Evolutionary conservation across 2,888 invertebrate species (phyloP).

Genomic region (Oscheius sp.): DNA sequence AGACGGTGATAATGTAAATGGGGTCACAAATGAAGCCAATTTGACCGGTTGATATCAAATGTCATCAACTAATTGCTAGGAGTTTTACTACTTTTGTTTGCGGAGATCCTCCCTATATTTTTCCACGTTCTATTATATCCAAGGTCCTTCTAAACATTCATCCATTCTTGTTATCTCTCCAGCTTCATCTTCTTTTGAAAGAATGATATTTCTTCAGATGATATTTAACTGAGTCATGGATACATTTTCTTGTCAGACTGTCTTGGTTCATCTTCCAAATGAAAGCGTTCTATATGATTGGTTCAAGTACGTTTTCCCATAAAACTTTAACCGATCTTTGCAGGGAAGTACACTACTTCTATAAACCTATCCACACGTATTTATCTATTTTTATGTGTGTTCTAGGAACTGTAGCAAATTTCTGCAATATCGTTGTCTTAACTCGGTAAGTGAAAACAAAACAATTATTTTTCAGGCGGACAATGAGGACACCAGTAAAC

Average conservation of each 20-base stretch:
- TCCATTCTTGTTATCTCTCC: constrained; percentile 27
- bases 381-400: constrained; percentile 68
- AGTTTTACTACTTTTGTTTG: constrained; percentile 18
- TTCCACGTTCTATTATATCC: background rate
- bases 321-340: constrained; percentile 4
- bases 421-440: constrained; percentile 68
- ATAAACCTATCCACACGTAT: constrained; percentile 65
- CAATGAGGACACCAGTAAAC: constrained; percentile 70
- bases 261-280: constrained; percentile 64
- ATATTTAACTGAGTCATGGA: constrained; percentile 41
- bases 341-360: constrained; percentile 50
- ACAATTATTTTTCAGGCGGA: constrained; percentile 58
- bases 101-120: constrained; percentile 3
- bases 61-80: constrained; percentile 16
- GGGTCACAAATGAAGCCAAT: background rate
- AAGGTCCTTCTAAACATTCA: background rate
- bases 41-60: background rate
- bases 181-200: background rate
- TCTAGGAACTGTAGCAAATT: constrained; percentile 66
- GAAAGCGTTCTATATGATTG: constrained; percentile 60
- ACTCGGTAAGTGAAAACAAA: constrained; percentile 50
- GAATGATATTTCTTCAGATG: constrained; percentile 30
- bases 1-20: too few species aligned
- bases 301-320: constrained; percentile 22
- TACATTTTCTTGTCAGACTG: constrained; percentile 57